Evolutionary conservation across 53 echinoderm and acorn worm genomes (phyloP), one percentile per base, ranked within the genome.

Genomic region (Holothuria leucospilota): DNA sequence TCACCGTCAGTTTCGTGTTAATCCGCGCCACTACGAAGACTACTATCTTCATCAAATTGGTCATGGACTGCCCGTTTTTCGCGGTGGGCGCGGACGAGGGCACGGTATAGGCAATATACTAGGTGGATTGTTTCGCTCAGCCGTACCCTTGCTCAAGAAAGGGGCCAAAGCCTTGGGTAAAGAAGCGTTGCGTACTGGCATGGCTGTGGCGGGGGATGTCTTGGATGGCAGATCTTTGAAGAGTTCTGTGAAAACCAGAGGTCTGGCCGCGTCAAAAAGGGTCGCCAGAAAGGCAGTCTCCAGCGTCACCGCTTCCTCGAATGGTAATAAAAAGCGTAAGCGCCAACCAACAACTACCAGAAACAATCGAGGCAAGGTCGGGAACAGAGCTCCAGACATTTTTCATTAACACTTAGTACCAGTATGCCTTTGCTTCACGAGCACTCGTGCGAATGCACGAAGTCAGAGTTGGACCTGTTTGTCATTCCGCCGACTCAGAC

Each of bases 351-450:
- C 53, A 18, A 3, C 77, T 1, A 39, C 34, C 77, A 75, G 77
- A 75, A 75, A 14, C 51, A 20, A n/a, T 20, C 51, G 21, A 51
- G 46, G 13, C 77, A 0, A 25, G 51, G 23, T 6, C 24, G 46
- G 40, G 51, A 75, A 40, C 40, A 68, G 81, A 69, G 62, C 51
- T 70, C 62, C 29, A 63, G 82, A 81, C 28, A 81, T 81, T 20
- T 81, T 81, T 62, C 63, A 63, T 38, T 82, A 63, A 62, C 40
- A 15, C 40, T 5, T 40, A 4, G 4, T 40, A 40, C 40, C 85
- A 90, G 26, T 60, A 95, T 95, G 95, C 78, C 95, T 15, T 71
- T 92, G 24, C 59, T 95, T 23, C 95, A 95, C 78, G 86, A 78
- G 7, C 42, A 93, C 49, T 95, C 96, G 24, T 93, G 91, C 59